Evolutionary conservation across 2,113 vertebrate genomes (phyloP).

Genomic region (Heliornis fulica): DNA sequence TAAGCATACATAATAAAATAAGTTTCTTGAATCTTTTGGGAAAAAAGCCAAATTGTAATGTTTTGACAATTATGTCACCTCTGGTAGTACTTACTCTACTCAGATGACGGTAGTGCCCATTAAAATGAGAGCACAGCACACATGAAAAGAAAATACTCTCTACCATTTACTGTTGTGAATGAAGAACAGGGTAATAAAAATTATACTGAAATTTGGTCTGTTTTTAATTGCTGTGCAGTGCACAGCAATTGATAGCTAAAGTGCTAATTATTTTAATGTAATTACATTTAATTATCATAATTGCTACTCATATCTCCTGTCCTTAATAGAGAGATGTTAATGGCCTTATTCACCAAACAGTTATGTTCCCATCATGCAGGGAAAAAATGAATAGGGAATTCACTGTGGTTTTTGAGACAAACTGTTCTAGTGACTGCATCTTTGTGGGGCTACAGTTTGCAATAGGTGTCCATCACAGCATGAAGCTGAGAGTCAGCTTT

Average conservation of each 20-base stretch:
- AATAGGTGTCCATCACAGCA: neutral
- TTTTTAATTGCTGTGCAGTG: slow-evolving; percentile 58
- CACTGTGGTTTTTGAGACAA: neutral
- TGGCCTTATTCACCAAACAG: slow-evolving; percentile 32
- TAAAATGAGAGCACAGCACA: slow-evolving; percentile 43
- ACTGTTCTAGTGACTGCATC: neutral
- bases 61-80: slow-evolving; percentile 52
- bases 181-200: slow-evolving; percentile 63
- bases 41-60: slow-evolving; percentile 8
- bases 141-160: slow-evolving; percentile 43
- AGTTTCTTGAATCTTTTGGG: neutral
- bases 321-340: slow-evolving; percentile 62
- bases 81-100: slow-evolving; percentile 8
- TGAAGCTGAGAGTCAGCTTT: neutral
- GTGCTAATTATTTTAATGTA: slow-evolving; percentile 75
- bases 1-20: neutral
- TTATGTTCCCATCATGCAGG: slow-evolving; percentile 5
- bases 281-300: slow-evolving; percentile 77
- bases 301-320: slow-evolving; percentile 63
- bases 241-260: slow-evolving; percentile 66
- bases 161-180: slow-evolving; percentile 44
- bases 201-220: slow-evolving; percentile 59
- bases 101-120: slow-evolving; percentile 2
- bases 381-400: neutral
- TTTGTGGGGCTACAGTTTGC: neutral